These are phyloP conservation scores for Trachythela sp. DNA, from an alignment of 64 coral and sea anemone genomes.

Conservation along the genomic window DNA sequence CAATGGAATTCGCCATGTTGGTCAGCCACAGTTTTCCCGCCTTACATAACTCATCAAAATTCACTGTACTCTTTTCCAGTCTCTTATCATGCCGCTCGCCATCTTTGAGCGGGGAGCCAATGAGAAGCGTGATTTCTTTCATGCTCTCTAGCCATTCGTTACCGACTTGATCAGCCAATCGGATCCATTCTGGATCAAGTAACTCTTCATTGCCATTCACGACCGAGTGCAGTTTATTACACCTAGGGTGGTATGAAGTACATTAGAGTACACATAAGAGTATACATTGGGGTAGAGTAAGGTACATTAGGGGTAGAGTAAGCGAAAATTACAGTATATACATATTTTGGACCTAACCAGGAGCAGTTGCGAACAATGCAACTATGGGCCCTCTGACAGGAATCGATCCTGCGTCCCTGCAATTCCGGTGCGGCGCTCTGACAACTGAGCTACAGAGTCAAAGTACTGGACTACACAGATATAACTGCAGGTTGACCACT, in stretches of 20 bases:
- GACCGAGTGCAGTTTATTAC: conserved; percentile 68
- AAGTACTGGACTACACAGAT: too few relatives aligned
- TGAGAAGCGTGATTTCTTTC: conserved; percentile 52
- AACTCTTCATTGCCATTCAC: conserved; percentile 63
- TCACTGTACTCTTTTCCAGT: conserved; percentile 40
- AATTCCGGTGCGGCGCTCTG: too few relatives aligned
- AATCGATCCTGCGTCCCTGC: too few relatives aligned
- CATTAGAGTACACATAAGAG: background rate
- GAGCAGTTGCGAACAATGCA: too few relatives aligned
- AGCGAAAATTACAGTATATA: too few relatives aligned
- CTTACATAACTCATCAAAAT: conserved; percentile 67
- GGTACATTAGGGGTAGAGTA: background rate
- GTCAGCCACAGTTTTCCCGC: conserved; percentile 73
- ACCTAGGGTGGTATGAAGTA: conserved; percentile 39
- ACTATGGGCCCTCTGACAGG: too few relatives aligned
- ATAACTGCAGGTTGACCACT: too few relatives aligned
- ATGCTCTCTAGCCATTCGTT: conserved; percentile 70
- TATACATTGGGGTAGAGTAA: background rate
- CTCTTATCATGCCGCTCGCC: conserved; percentile 37
- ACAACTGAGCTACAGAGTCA: too few relatives aligned
- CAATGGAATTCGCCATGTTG: conserved; percentile 71
- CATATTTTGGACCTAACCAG: too few relatives aligned
- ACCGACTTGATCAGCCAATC: conserved; percentile 68
- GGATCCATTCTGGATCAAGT: conserved; percentile 81
- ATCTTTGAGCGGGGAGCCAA: conserved; percentile 79